Conservation (phyloP, 2,888 invertebrate species). For the Blomia tropicalis region DNA sequence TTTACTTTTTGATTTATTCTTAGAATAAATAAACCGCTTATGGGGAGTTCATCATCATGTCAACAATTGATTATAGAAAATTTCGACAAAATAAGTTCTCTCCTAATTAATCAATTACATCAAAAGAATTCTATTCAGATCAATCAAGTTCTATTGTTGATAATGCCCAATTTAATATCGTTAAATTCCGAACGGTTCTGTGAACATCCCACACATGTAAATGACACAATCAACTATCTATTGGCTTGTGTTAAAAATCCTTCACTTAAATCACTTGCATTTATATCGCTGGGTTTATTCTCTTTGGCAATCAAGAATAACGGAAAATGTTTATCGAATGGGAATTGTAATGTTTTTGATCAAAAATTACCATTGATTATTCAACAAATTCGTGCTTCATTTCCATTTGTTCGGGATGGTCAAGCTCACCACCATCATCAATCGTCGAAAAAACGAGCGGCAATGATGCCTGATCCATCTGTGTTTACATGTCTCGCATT, state of each 20-base stretch:
- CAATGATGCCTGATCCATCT: constrained; percentile 49
- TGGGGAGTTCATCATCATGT: constrained; percentile 59
- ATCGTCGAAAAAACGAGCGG: constrained; percentile 8
- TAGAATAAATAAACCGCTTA: background rate
- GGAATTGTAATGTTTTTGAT: constrained; percentile 59
- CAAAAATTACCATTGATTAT: constrained; percentile 65
- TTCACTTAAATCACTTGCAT: constrained; percentile 68
- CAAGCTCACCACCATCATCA: background rate
- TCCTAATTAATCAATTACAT: constrained; percentile 57
- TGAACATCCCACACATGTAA: constrained; percentile 47
- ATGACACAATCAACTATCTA: constrained; percentile 58
- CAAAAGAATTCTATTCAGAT: constrained; percentile 56
- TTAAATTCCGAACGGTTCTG: constrained; percentile 69
- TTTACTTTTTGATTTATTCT: background rate
- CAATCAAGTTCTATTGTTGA: constrained; percentile 65
- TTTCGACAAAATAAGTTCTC: constrained; percentile 49
- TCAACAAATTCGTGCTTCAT: constrained; percentile 56
- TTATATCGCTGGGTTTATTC: constrained; percentile 73
- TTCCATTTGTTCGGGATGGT: constrained; percentile 45
- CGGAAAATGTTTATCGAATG: background rate
- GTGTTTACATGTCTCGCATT: constrained; percentile 86
- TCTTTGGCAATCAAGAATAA: constrained; percentile 64
- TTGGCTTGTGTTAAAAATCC: constrained; percentile 60
- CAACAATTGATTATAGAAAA: constrained; percentile 62
- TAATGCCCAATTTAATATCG: constrained; percentile 82